These are phyloP conservation scores for Luscinia megarhynchos DNA, from an alignment of 2,797 vertebrate genomes.

Conservation along the genomic window DNA sequence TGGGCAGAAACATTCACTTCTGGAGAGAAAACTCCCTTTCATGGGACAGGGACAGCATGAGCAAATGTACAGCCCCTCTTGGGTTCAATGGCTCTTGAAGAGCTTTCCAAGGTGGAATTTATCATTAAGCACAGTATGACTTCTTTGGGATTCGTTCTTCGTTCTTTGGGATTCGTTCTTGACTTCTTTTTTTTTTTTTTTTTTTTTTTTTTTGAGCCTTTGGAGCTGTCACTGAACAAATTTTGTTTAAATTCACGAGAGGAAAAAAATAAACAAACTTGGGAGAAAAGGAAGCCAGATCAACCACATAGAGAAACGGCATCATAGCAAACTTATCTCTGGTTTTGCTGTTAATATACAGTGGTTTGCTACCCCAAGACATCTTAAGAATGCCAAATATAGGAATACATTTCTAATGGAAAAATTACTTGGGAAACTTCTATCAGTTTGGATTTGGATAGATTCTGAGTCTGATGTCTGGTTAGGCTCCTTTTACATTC, in stretches of 20 bases:
- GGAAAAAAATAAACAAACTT: neutral
- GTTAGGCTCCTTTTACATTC: neutral
- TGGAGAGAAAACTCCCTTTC: neutral
- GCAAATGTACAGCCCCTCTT: neutral
- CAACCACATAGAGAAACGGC: fast-evolving
- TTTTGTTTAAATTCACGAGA: neutral
- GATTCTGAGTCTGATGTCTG: neutral
- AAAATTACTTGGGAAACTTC: neutral
- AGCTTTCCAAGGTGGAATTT: neutral
- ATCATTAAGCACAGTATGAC: neutral
- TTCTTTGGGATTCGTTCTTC: neutral
- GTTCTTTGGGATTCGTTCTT: neutral
- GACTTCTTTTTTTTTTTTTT: neutral
- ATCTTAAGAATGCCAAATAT: neutral
- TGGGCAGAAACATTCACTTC: neutral
- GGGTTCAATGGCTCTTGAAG: neutral
- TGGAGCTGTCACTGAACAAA: neutral
- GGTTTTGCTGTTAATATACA: neutral
- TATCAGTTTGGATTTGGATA: neutral
- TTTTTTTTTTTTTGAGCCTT: neutral
- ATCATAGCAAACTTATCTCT: neutral
- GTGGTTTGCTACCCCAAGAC: neutral
- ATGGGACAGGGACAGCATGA: neutral
- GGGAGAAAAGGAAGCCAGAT: neutral
- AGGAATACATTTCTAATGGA: neutral